phyloP scores from a whole-genome alignment of 2,113 vertebrate genomes.

The Aleadryas rufinucha region DNA sequence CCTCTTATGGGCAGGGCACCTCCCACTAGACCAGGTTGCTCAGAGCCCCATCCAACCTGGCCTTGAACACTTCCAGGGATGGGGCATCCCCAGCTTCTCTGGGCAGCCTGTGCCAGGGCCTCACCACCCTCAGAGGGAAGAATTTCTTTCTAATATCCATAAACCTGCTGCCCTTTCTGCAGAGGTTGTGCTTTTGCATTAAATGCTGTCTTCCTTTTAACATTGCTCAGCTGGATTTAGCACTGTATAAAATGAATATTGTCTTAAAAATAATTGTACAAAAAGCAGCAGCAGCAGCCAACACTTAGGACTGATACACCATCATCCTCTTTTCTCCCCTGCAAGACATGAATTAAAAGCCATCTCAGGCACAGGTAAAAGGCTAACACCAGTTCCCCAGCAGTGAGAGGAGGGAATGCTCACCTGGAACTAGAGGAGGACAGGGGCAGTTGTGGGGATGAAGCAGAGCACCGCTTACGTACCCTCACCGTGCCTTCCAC shows the following conservation, averaged over 20 bases:
- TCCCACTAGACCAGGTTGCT: background rate
- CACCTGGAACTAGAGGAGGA: background rate
- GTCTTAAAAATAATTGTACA: background rate
- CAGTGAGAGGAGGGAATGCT: background rate
- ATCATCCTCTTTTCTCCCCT: background rate
- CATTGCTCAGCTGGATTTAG: background rate
- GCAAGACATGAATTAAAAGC: background rate
- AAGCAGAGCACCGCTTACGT: fast-evolving
- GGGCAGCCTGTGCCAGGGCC: background rate
- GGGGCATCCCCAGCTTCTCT: background rate
- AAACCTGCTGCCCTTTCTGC: background rate
- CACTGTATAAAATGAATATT: background rate
- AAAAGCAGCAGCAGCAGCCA: background rate
- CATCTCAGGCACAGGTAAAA: fast-evolving
- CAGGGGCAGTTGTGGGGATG: background rate
- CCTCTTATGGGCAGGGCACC: background rate
- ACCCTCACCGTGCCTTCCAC: fast-evolving
- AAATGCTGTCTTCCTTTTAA: background rate
- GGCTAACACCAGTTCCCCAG: background rate
- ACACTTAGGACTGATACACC: background rate
- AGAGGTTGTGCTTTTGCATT: background rate
- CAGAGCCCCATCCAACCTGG: background rate
- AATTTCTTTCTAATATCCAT: background rate
- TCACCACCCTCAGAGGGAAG: background rate
- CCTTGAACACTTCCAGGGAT: background rate